A percentile compares a stretch with the other conserved stretches of the same genome.
These are phyloP conservation scores for Minunthozetes semirufus DNA, from an alignment of 2,888 invertebrate genomes.

Conservation along the genomic window DNA sequence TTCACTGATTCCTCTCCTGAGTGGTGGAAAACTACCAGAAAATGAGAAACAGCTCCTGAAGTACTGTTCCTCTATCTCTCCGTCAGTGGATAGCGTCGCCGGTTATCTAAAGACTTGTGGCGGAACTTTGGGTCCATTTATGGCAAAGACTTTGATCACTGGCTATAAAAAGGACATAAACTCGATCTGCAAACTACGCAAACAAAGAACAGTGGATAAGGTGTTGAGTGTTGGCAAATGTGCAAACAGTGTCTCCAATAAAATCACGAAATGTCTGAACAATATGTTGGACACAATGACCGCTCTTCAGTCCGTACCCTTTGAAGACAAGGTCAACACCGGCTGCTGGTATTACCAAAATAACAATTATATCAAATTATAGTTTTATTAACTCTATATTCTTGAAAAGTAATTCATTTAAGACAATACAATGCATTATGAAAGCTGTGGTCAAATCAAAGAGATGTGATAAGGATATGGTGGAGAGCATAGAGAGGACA, in stretches of 20 bases:
- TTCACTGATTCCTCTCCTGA: neutral
- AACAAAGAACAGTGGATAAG: neutral
- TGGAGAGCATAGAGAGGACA: neutral
- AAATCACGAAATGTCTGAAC: neutral
- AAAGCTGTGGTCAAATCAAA: neutral
- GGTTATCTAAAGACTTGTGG: neutral
- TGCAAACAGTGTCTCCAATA: neutral
- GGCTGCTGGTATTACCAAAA: neutral
- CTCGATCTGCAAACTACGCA: neutral
- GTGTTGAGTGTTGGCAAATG: neutral
- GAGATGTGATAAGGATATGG: neutral
- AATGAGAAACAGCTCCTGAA: neutral
- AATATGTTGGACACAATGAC: neutral
- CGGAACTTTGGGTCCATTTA: neutral
- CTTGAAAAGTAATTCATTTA: neutral
- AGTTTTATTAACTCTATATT: neutral
- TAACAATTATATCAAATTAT: neutral
- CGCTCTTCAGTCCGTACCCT: neutral
- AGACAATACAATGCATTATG: neutral
- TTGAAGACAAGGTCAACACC: neutral
- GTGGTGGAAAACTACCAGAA: neutral
- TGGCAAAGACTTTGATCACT: neutral
- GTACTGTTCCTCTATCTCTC: neutral
- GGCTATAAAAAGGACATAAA: neutral
- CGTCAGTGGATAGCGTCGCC: neutral